These are phyloP conservation scores for Platycercus adscitus DNA, from an alignment of 2,113 vertebrate genomes.

Conservation along the genomic window DNA sequence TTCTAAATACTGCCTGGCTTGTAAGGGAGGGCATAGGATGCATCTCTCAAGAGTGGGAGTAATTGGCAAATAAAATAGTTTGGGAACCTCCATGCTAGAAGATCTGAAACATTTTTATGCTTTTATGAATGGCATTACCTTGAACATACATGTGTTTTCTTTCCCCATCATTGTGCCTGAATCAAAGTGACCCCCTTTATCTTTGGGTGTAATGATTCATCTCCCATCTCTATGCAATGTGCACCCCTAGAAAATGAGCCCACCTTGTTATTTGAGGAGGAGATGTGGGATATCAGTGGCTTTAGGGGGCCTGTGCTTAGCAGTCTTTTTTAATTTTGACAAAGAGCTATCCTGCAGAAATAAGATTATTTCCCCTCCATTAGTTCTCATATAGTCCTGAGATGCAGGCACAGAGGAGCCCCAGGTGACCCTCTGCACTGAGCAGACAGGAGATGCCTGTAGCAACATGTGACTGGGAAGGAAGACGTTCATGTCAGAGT, in stretches of 20 bases:
- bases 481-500: background rate
- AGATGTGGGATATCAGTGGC: background rate
- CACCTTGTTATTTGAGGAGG: background rate
- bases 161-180: background rate
- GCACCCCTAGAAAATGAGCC: background rate
- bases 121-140: background rate
- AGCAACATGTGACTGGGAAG: background rate
- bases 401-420: background rate
- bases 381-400: background rate
- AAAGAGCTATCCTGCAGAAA: background rate
- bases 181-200: background rate
- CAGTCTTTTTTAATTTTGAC: background rate
- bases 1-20: background rate
- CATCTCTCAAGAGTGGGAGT: background rate
- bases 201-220: fast-evolving
- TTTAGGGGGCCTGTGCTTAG: background rate
- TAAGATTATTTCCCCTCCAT: background rate
- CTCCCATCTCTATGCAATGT: background rate
- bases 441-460: background rate
- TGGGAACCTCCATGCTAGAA: background rate
- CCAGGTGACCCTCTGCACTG: background rate
- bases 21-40: background rate
- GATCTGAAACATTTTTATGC: background rate
- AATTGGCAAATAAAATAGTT: background rate
- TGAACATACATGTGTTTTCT: background rate